Percentiles rank a stretch among this genome's conserved stretches.
phyloP scores from a whole-genome alignment of 2,888 invertebrate genomes.

The Proisotoma minuta region DNA sequence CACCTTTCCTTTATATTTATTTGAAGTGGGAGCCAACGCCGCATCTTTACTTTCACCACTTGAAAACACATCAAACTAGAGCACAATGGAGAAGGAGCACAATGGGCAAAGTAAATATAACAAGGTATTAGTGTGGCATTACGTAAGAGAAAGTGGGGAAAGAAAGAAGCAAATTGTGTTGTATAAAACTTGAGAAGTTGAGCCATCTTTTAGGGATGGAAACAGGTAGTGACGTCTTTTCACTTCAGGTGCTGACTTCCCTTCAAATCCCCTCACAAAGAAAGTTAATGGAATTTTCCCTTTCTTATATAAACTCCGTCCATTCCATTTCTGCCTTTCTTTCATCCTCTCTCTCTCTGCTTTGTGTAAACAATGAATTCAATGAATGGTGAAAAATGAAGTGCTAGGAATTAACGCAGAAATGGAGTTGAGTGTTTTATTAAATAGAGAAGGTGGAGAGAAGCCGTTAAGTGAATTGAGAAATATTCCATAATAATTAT shows the following conservation, averaged over 20 bases:
- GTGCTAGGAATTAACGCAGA: not conserved
- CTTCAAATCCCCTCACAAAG: slow-evolving; percentile 47
- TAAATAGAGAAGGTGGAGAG: no score
- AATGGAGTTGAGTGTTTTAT: no score
- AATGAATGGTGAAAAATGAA: not conserved
- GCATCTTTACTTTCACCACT: not conserved
- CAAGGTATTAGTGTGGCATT: slow-evolving; percentile 2
- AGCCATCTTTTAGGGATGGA: no score
- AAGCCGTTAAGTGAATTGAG: no score
- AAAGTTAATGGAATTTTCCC: slow-evolving; percentile 48
- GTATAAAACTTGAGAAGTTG: no score
- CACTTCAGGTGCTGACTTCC: slow-evolving; percentile 12
- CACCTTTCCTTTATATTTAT: no score
- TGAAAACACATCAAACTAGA: not conserved
- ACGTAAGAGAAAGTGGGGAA: slow-evolving; percentile 3
- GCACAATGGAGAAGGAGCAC: not conserved
- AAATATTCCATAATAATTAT: no score
- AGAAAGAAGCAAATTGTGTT: no score
- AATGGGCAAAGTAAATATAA: not conserved
- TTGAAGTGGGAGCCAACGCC: no score
- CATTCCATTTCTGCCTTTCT: no score
- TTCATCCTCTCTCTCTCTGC: slow-evolving; percentile 38
- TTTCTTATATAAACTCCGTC: no score
- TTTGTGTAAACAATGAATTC: slow-evolving; percentile 45
- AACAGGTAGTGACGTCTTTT: slow-evolving; percentile 39